Conservation (phyloP, 2,888 invertebrate genomes). For the Listrodromus nycthemerus region DNA sequence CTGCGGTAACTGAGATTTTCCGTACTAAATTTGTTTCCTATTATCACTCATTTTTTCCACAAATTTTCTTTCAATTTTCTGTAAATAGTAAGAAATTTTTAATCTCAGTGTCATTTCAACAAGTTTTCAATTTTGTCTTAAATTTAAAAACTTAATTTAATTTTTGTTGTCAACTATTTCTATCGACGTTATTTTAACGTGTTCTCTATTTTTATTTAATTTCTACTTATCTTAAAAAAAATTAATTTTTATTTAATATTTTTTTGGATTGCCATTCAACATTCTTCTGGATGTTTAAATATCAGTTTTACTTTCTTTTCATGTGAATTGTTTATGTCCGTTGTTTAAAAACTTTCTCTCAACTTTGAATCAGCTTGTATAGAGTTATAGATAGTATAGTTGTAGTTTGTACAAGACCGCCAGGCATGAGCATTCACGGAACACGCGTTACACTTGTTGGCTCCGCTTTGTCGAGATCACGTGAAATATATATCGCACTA, state of each 20-base stretch:
- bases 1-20: background rate
- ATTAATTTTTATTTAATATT: background rate
- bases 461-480: conserved; percentile 51
- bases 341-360: background rate
- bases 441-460: conserved; percentile 54
- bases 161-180: no score
- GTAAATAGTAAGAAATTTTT: no score
- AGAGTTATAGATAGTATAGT: conserved; percentile 15
- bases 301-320: background rate
- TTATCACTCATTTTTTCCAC: background rate
- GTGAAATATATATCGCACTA: conserved; percentile 31
- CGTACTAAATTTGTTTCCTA: no score
- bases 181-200: background rate
- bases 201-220: background rate
- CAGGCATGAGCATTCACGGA: conserved; percentile 36
- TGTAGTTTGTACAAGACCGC: conserved; percentile 31
- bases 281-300: no score
- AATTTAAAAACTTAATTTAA: no score
- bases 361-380: background rate
- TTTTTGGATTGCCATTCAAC: background rate
- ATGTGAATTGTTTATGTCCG: background rate
- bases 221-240: no score
- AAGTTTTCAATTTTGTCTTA: background rate
- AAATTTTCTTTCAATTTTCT: background rate
- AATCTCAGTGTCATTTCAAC: background rate